Conservation (phyloP, 2,797 vertebrate species). For the Paratrypauchen microcephalus region DNA sequence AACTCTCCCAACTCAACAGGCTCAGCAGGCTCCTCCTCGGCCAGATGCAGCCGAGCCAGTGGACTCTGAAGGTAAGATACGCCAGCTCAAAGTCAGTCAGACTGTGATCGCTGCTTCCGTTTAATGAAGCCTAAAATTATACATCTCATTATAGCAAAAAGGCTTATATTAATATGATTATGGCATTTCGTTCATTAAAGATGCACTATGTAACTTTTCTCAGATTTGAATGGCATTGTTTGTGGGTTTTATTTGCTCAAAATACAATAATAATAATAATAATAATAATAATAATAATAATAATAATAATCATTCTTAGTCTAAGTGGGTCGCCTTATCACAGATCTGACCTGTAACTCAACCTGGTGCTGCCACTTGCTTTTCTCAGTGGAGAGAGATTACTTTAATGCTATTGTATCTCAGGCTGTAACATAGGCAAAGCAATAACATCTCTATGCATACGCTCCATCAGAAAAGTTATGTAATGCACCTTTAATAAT, state of each 20-base stretch:
- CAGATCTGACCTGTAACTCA: neutral
- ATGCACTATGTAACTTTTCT: neutral
- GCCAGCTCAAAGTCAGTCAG: neutral
- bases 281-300: too few species aligned
- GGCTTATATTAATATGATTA: too few species aligned
- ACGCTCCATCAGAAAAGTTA: too few species aligned
- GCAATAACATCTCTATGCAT: neutral
- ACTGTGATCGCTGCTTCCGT: too few species aligned
- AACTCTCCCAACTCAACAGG: constrained; percentile 41
- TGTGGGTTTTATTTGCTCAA: neutral
- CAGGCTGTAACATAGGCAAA: neutral
- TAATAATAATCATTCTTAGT: too few species aligned
- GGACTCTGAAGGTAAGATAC: constrained; percentile 59
- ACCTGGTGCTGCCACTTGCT: too few species aligned
- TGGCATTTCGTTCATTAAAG: too few species aligned
- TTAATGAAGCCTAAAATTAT: neutral
- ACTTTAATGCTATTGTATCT: neutral
- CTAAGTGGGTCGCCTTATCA: neutral
- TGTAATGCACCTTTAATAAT: too few species aligned
- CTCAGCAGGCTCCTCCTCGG: constrained; percentile 38
- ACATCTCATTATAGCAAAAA: too few species aligned
- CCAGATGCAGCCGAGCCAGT: constrained; percentile 39
- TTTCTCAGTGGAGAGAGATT: neutral
- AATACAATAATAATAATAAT: too few species aligned
- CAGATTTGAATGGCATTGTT: neutral